Percentiles rank a stretch among this genome's conserved stretches.
These are phyloP conservation scores for Branchellion lobata DNA, from an alignment of 2,888 invertebrate genomes.

Conservation along the genomic window DNA sequence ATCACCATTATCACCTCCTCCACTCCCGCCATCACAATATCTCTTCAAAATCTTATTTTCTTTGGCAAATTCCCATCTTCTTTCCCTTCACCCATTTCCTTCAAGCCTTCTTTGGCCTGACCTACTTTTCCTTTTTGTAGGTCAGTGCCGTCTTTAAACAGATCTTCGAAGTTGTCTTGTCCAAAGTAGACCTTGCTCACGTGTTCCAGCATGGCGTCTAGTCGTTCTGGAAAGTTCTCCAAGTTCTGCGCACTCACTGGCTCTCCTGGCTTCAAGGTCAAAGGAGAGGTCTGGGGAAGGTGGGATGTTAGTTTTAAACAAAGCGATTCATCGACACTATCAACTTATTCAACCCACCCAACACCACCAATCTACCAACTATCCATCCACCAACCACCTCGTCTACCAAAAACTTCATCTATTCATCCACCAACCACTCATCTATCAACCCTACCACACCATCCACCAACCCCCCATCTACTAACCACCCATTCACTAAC, in stretches of 20 bases:
- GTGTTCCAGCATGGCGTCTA: constrained; percentile 59
- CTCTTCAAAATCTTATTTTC: not conserved
- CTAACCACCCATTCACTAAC: too few species aligned
- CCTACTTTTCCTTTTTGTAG: not conserved
- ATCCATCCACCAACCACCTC: not conserved
- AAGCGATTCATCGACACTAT: not conserved
- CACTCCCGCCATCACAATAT: constrained; percentile 25
- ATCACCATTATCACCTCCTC: constrained; percentile 19
- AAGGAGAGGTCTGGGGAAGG: not conserved
- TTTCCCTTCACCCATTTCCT: too few species aligned
- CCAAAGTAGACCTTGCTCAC: constrained; percentile 61
- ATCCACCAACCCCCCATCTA: too few species aligned
- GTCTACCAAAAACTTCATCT: too few species aligned
- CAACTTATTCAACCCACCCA: not conserved
- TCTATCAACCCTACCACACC: too few species aligned
- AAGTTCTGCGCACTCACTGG: constrained; percentile 47
- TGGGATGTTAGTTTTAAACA: not conserved
- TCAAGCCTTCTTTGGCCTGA: too few species aligned
- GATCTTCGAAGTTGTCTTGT: constrained; percentile 54
- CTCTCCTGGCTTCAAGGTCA: not conserved
- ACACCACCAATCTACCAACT: not conserved
- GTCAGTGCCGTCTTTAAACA: constrained; percentile 39
- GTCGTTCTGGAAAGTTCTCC: constrained; percentile 59
- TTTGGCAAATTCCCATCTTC: too few species aligned
- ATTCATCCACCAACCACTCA: too few species aligned